Percentiles rank a stretch among this genome's conserved stretches.
These are phyloP conservation scores for Steatornis caripensis DNA, from an alignment of 2,113 vertebrate genomes.

Conservation along the genomic window DNA sequence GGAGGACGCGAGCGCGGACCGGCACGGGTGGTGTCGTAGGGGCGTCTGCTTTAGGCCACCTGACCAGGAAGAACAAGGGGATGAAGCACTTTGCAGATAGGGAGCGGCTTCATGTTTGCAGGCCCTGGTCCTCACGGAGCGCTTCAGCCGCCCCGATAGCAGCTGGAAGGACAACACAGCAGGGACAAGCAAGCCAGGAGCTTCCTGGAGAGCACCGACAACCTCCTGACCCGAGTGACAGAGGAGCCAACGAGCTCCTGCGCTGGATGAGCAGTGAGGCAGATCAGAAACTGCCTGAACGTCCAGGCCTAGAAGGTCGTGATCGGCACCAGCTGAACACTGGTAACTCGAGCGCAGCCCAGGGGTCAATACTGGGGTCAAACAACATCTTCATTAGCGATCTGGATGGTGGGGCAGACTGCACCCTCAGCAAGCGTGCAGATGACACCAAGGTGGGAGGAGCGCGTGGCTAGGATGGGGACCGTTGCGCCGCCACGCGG, in stretches of 20 bases:
- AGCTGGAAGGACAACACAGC: not conserved
- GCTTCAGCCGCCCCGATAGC: not conserved
- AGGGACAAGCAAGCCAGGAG: not conserved
- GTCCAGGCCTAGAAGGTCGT: accelerated
- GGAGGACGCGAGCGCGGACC: not conserved
- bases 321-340: not conserved
- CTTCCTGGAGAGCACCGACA: not conserved
- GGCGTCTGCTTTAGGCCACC: not conserved
- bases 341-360: not conserved
- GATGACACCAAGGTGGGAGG: not conserved
- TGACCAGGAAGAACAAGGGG: not conserved
- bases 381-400: not conserved
- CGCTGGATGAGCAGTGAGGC: not conserved
- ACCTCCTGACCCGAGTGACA: not conserved
- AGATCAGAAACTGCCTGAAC: not conserved
- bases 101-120: not conserved
- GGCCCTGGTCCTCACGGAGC: not conserved
- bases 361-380: not conserved
- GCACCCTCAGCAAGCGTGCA: not conserved
- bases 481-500: not conserved
- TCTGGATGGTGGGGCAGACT: not conserved
- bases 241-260: not conserved
- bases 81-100: not conserved
- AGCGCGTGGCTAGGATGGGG: not conserved
- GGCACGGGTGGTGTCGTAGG: accelerated